phyloP scores from a whole-genome alignment of 1,140 invertebrate species.

The Drosophila chauvacae region DNA sequence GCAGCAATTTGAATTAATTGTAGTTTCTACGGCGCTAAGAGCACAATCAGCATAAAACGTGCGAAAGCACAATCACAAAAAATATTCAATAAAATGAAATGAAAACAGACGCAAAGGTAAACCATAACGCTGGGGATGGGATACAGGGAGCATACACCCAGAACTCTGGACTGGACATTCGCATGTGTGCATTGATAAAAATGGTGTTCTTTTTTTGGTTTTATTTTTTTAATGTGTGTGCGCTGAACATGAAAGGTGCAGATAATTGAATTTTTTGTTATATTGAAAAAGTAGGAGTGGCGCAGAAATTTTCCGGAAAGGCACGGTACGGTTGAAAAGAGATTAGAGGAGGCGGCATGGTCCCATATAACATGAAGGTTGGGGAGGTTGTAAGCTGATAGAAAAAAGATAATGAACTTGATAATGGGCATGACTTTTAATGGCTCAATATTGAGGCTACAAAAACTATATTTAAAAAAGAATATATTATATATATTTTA shows the following conservation, averaged over 20 bases:
- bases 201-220: slow-evolving; percentile 24
- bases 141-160: slow-evolving; percentile 3
- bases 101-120: slow-evolving; percentile 26
- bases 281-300: slow-evolving; percentile 34
- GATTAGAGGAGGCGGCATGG: slow-evolving; percentile 15
- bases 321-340: slow-evolving; percentile 23
- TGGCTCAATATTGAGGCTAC: neutral
- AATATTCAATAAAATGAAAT: slow-evolving; percentile 49
- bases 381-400: neutral
- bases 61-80: slow-evolving; percentile 50
- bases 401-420: neutral
- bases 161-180: neutral
- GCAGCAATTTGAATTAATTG: slow-evolving; percentile 68
- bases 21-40: slow-evolving; percentile 38
- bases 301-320: slow-evolving; percentile 12
- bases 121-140: slow-evolving; percentile 10
- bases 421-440: neutral
- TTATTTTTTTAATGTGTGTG: slow-evolving; percentile 33
- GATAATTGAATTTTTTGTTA: slow-evolving; percentile 70
- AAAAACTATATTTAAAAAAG: no score
- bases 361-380: neutral
- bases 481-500: neutral
- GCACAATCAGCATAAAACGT: slow-evolving; percentile 64
- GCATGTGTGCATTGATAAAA: slow-evolving; percentile 37
- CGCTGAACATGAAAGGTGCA: slow-evolving; percentile 51